Evolutionary conservation across 2,113 vertebrate genomes (phyloP).

Genomic region (Morone saxatilis): DNA sequence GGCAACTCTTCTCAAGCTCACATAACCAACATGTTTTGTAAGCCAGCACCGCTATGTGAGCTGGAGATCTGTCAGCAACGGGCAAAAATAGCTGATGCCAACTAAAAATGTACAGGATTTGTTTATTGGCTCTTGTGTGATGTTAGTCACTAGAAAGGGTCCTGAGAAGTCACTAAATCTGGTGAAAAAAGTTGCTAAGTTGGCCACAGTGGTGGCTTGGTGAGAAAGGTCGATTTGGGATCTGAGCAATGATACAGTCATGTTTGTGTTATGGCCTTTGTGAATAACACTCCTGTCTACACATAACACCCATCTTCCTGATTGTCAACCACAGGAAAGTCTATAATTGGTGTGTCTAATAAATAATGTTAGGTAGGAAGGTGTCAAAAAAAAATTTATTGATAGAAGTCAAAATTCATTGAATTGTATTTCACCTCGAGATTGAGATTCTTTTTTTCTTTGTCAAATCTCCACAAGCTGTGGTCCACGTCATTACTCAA

Average conservation of each 20-base stretch:
- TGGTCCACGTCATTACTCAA: not conserved
- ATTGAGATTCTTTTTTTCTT: not conserved
- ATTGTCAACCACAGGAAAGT: not conserved
- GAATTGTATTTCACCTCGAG: too few relatives aligned
- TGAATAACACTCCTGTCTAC: not conserved
- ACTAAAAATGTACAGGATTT: slow-evolving; percentile 47
- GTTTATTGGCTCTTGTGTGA: slow-evolving; percentile 32
- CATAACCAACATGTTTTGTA: slow-evolving; percentile 39
- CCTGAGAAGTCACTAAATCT: slow-evolving; percentile 37
- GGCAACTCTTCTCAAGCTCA: slow-evolving; percentile 16
- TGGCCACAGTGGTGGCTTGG: slow-evolving; percentile 43
- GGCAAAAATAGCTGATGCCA: slow-evolving; percentile 53
- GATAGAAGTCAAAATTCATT: not conserved
- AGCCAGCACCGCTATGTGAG: slow-evolving; percentile 46
- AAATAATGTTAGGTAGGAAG: not conserved
- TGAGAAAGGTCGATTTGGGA: slow-evolving; percentile 38
- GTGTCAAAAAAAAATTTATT: not conserved
- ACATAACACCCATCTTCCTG: not conserved
- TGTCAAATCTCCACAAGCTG: not conserved
- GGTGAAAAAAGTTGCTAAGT: slow-evolving; percentile 44
- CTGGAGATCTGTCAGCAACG: slow-evolving; percentile 27
- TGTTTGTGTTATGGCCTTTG: slow-evolving; percentile 32
- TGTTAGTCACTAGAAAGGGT: slow-evolving; percentile 36
- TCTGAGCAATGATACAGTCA: slow-evolving; percentile 17
- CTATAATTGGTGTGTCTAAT: not conserved